Base-by-base conservation (phyloP, 2,113 vertebrate species). In the Pelvicachromis taeniatus region DNA sequence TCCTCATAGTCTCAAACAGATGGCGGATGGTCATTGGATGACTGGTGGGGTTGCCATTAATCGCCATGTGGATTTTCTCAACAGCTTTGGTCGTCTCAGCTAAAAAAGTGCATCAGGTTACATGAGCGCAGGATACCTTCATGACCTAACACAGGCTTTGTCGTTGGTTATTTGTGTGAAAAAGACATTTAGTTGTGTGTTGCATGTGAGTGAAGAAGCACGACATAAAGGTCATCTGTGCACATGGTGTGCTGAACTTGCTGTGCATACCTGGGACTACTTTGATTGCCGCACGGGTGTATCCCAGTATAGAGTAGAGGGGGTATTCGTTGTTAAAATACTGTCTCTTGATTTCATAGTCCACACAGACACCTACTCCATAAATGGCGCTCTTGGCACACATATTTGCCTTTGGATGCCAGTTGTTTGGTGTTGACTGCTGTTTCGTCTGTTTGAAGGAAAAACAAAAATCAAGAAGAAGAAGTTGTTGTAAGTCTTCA, bases 61-160 rank as follows among this genome's bases (percentile, higher is more conserved):
- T 40, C 88, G 95, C 93, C 86, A 96, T 88, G 85, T 88, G 90
- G 89, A 96, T 95, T 80, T 93, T 96, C 26, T 97, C 95, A 87
- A 96, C 90, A n/a, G 93, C 23, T 61, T 87, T 92, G 79, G n/a
- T 85, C 77, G 84, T n/a, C 38, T 85, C 81, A 40, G n/a, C 96
- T 96, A 81, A 88, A 80, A 26, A 80, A 83, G 19, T 9, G 10
- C 63, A 88, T 65, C 13, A 55, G 9, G 19, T 6, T 23, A 54
- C 1, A 21, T 89, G 81, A 80, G 53, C 35, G 38, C 40, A 53
- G 6, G 21, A 70, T 26, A 52, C 45, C 16, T 33, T 50, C 4
- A n/a, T n/a, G 33, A 50, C 17, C 26, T 75, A 75, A 52, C 29
- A 2, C 42, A 52, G 17, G 16, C 10, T 16, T 45, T 16, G 21